Percentiles rank a stretch among this genome's conserved stretches.
These are phyloP conservation scores for Herpetotheres cachinnans DNA, from an alignment of 2,113 vertebrate genomes.

Conservation along the genomic window DNA sequence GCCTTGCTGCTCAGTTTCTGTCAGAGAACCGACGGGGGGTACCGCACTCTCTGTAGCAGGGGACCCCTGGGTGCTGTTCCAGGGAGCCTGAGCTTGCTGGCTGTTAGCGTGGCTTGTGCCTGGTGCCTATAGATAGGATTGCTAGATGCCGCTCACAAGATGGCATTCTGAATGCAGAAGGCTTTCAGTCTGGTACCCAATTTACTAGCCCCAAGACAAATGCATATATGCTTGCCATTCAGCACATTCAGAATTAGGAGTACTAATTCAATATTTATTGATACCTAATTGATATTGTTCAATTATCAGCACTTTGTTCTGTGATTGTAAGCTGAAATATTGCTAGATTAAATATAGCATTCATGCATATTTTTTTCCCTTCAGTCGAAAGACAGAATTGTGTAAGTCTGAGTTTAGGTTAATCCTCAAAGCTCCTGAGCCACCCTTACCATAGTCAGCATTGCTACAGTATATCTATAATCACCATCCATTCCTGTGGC, in stretches of 20 bases:
- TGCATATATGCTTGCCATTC: not conserved
- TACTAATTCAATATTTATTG: not conserved
- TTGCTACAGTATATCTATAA: not conserved
- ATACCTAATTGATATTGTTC: not conserved
- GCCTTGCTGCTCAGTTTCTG: not conserved
- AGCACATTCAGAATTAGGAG: not conserved
- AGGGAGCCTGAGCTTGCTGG: not conserved
- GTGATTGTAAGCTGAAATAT: not conserved
- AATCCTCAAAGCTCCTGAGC: not conserved
- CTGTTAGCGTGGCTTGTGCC: not conserved
- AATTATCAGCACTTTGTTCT: not conserved
- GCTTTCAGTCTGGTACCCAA: not conserved
- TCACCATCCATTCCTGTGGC: not conserved
- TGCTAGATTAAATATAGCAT: not conserved
- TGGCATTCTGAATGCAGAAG: not conserved
- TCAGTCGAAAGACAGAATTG: not conserved
- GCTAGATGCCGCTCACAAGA: not conserved
- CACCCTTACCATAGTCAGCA: not conserved
- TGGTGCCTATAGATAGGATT: not conserved
- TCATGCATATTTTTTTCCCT: not conserved
- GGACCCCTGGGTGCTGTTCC: not conserved
- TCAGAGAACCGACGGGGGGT: not conserved
- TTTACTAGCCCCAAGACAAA: not conserved
- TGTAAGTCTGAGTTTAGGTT: not conserved
- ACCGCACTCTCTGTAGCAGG: not conserved